Evolutionary conservation across 2,888 invertebrate genomes (phyloP).

Genomic region (Drosophila melanosoma): DNA sequence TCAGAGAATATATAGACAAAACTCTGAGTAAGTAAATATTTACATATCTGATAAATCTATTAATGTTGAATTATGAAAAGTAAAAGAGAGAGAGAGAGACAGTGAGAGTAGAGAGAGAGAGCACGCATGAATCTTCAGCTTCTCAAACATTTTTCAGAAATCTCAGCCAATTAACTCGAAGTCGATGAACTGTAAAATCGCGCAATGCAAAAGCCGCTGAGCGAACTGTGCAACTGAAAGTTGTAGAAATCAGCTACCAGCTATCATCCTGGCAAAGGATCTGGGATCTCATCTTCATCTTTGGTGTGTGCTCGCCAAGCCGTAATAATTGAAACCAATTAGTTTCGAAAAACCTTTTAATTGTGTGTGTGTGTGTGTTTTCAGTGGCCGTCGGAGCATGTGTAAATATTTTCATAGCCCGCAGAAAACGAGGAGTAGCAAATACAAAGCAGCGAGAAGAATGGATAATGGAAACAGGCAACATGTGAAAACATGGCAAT

Average conservation of each 20-base stretch:
- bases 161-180: slow-evolving; percentile 73
- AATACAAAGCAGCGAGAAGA: slow-evolving; percentile 21
- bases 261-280: slow-evolving; percentile 47
- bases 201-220: slow-evolving; percentile 65
- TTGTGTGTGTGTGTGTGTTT: slow-evolving; percentile 59
- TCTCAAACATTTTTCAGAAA: slow-evolving; percentile 5
- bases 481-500: slow-evolving; percentile 79
- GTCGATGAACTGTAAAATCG: slow-evolving; percentile 71
- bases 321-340: slow-evolving; percentile 82
- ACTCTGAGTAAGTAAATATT: neutral
- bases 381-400: slow-evolving; percentile 60
- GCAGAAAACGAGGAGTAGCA: slow-evolving; percentile 52
- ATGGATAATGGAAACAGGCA: slow-evolving; percentile 39
- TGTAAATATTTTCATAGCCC: slow-evolving; percentile 76
- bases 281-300: slow-evolving; percentile 38
- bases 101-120: neutral
- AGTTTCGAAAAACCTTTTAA: slow-evolving; percentile 80
- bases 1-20: too few species aligned
- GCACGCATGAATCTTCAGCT: neutral
- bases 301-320: slow-evolving; percentile 64
- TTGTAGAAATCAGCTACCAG: slow-evolving; percentile 28
- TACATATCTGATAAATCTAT: neutral
- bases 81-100: neutral
- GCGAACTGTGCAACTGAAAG: neutral
- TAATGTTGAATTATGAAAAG: neutral